Evolutionary conservation across 2,113 vertebrate species (phyloP).

Genomic region (Ochotona princeps): DNA sequence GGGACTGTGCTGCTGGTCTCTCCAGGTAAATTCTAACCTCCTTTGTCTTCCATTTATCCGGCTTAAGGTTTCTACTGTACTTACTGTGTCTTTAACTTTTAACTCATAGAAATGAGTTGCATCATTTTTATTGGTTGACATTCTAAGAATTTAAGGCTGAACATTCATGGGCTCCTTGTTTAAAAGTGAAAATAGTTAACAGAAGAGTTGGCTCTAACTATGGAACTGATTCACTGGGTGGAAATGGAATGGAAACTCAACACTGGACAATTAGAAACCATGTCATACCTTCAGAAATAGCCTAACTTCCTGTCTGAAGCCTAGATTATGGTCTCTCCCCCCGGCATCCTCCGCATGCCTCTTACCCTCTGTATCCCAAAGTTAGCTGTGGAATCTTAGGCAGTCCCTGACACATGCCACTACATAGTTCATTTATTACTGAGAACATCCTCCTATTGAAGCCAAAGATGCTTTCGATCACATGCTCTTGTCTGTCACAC

Average conservation of each 20-base stretch:
- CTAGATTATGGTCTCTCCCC: not conserved
- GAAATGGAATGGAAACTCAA: slow-evolving; percentile 3
- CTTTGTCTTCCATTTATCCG: not conserved
- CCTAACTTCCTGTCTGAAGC: not conserved
- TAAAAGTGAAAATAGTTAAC: slow-evolving; percentile 27
- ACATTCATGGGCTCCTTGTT: not conserved
- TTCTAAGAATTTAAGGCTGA: slow-evolving; percentile 12
- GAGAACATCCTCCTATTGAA: slow-evolving; percentile 46
- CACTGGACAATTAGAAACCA: not conserved
- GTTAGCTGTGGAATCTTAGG: not conserved
- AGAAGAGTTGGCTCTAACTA: slow-evolving; percentile 31
- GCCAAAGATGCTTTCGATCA: slow-evolving; percentile 42
- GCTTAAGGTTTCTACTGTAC: not conserved
- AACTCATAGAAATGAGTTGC: no score
- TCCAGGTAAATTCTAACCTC: slow-evolving; percentile 68
- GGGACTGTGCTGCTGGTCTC: slow-evolving; percentile 78
- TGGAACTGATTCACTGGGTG: not conserved
- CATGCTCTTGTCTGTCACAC: not conserved
- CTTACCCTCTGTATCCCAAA: not conserved
- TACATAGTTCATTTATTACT: slow-evolving; percentile 11
- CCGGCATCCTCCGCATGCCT: not conserved
- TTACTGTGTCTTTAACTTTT: not conserved
- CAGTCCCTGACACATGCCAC: not conserved
- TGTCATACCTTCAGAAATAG: slow-evolving; percentile 32
- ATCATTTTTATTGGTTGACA: not conserved